Evolutionary conservation across 2,113 vertebrate genomes (phyloP).

Genomic region (Willisornis vidua): DNA sequence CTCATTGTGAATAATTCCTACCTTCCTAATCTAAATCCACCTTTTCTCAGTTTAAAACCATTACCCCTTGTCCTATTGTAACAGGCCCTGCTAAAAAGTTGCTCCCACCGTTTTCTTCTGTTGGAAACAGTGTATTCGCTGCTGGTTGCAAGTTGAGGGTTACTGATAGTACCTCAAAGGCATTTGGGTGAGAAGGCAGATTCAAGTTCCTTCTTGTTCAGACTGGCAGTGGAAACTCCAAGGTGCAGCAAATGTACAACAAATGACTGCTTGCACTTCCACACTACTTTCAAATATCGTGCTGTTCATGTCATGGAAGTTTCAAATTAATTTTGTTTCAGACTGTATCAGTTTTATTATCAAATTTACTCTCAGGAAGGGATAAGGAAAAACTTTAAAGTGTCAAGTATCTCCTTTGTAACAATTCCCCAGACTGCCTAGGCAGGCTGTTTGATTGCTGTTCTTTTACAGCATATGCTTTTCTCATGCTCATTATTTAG

Average conservation of each 20-base stretch:
- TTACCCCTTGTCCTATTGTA: background rate
- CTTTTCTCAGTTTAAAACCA: background rate
- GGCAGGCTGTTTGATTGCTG: background rate
- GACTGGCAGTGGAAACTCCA: constrained; percentile 1
- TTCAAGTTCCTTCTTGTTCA: constrained; percentile 47
- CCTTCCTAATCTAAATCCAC: background rate
- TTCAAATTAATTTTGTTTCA: background rate
- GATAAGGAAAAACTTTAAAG: background rate
- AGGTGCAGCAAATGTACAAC: background rate
- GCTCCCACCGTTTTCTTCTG: background rate
- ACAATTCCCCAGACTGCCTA: background rate
- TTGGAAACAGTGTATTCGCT: background rate
- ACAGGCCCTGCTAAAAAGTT: background rate
- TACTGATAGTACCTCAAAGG: constrained; percentile 24
- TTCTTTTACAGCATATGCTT: background rate
- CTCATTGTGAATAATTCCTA: background rate
- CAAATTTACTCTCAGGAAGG: background rate
- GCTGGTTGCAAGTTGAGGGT: background rate
- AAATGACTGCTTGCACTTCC: background rate
- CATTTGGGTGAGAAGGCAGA: constrained; percentile 53
- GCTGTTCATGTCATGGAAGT: background rate
- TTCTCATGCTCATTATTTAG: background rate
- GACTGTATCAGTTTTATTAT: background rate
- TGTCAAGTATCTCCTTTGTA: background rate
- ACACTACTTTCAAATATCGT: background rate